Base-by-base conservation (phyloP, 2,888 invertebrate species). In the Cantharis flavilabris region DNA sequence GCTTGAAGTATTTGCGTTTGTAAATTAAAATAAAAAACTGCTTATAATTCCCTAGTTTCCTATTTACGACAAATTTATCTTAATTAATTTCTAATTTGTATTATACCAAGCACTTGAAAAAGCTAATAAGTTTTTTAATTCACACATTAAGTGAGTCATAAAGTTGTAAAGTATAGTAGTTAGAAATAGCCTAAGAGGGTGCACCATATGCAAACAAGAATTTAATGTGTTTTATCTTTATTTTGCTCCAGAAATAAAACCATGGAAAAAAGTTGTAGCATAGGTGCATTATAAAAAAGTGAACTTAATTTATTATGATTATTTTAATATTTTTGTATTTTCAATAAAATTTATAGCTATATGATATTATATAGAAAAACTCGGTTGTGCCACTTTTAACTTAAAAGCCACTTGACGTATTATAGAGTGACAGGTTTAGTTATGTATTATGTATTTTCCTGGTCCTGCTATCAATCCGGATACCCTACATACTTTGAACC, bases 391-490 rank as follows among this genome's bases (percentile, higher is more conserved):
- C 67, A 73, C 67, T 73, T 73, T 67, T 49, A 20, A 64, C 67
- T 28, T 23, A 69, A 75, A 71, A 71, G 33, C 18, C 33, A 77
- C 76, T 79, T 78, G 79, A 73, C 77, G 76, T 76, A 76, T 80
- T 79, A 81, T 81, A 81, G 80, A 69, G 79, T 80, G 81, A 79
- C 81, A 79, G 80, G 80, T 73, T 74, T 77, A 80, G 74, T 78
- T 82, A 83, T 83, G 80, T 80, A 84, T 84, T 83, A 84, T 84
- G 83, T 80, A 84, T 77, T 72, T 69, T 82, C 80, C 81, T 77
- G 83, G 83, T 79, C 81, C 83, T 83, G 80, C 83, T 83, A 83
- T 83, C 84, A 84, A 85, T 85, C 84, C 83, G 84, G 83, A 83
- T 83, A 80, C 78, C 81, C 79, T 78, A 75, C 73, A 78, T 78